phyloP scores from a whole-genome alignment of 2,113 vertebrate species.

The Chaetura pelagica region DNA sequence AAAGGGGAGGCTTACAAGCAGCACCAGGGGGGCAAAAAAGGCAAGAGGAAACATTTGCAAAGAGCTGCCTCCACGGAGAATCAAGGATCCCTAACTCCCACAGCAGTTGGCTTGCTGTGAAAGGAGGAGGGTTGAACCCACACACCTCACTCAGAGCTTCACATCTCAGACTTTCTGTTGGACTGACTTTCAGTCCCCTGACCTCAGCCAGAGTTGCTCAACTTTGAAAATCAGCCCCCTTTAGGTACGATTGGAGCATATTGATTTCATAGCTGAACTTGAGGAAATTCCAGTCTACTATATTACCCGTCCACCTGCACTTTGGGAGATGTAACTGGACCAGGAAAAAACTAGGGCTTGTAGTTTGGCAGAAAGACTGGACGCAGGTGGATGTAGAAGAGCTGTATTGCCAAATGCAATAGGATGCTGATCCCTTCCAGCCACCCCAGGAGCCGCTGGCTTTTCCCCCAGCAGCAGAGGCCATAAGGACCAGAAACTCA shows the following conservation, averaged over 20 bases:
- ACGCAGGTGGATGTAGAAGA: constrained; percentile 49
- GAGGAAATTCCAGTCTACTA: constrained; percentile 38
- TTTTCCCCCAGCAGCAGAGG: constrained; percentile 22
- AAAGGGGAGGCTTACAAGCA: background rate
- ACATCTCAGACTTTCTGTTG: background rate
- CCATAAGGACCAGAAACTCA: constrained; percentile 34
- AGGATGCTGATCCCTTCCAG: background rate
- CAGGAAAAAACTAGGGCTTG: background rate
- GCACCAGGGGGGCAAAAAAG: background rate
- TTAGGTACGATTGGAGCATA: background rate
- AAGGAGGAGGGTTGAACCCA: background rate
- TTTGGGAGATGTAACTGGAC: constrained; percentile 19
- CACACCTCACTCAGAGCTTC: background rate
- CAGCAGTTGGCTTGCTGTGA: background rate
- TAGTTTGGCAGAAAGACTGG: constrained; percentile 42
- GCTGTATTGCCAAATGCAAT: constrained; percentile 6
- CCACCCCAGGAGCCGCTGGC: background rate
- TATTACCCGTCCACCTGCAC: constrained; percentile 23
- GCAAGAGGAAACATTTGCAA: background rate
- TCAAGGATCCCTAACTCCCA: background rate
- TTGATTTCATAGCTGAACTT: constrained; percentile 44
- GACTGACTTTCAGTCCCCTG: background rate
- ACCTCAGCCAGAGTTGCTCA: background rate
- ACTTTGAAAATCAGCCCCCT: background rate
- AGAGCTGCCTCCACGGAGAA: background rate